Percentiles rank a stretch among this genome's conserved stretches.
Evolutionary conservation across 2,113 vertebrate genomes (phyloP).

Genomic region (Erythrocercus mccallii): DNA sequence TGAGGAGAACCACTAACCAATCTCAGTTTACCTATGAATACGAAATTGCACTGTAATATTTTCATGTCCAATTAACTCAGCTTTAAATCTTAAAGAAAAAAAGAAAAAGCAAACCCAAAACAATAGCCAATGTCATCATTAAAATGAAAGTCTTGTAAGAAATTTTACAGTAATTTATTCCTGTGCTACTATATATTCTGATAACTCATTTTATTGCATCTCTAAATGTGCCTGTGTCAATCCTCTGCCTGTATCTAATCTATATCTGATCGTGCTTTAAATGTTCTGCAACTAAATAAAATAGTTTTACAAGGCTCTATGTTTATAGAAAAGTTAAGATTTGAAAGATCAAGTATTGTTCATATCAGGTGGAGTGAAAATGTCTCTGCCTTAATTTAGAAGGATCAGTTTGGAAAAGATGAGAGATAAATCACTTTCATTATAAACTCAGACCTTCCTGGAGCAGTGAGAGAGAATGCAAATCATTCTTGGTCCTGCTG

Average conservation of each 20-base stretch:
- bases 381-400: conserved; percentile 56
- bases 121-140: not conserved
- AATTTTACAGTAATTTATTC: not conserved
- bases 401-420: conserved; percentile 51
- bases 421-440: conserved; percentile 58
- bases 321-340: conserved; percentile 29
- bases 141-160: not conserved
- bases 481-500: conserved; percentile 34
- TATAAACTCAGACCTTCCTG: conserved; percentile 34
- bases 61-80: not conserved
- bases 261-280: not conserved
- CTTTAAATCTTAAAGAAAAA: not conserved
- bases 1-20: not conserved
- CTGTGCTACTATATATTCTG: not conserved
- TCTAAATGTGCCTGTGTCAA: not conserved
- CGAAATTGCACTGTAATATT: not conserved
- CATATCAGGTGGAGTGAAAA: conserved; percentile 31
- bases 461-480: conserved; percentile 3
- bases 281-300: conserved; percentile 8
- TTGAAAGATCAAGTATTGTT: conserved; percentile 43
- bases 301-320: not conserved
- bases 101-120: not conserved
- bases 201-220: not conserved
- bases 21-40: not conserved
- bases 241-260: not conserved